phyloP scores from a whole-genome alignment of 53 echinoderm and acorn worm genomes.

The Hippasteria phrygiana region DNA sequence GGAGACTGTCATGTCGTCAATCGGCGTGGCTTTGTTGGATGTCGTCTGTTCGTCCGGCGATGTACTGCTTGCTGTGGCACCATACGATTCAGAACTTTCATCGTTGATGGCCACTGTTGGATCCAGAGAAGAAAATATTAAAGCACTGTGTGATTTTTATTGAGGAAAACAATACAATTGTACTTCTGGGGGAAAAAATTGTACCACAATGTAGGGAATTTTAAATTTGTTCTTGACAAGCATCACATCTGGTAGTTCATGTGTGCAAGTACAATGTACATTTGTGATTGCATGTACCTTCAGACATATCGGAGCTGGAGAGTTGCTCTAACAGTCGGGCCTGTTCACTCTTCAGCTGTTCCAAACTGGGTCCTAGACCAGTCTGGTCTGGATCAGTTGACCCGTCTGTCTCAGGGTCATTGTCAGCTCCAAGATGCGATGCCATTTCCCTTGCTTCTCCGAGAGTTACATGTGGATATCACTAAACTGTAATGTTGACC shows the following conservation, averaged over 20 bases:
- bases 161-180: not conserved
- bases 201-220: too few relatives aligned
- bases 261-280: too few relatives aligned
- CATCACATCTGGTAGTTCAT: too few relatives aligned
- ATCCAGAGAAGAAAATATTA: not conserved
- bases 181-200: not conserved
- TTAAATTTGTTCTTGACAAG: too few relatives aligned
- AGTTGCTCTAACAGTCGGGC: slow-evolving; percentile 14
- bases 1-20: not conserved
- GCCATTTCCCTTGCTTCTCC: not conserved
- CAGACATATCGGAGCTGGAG: not conserved
- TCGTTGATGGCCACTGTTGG: not conserved
- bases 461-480: not conserved
- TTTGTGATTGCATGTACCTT: not conserved
- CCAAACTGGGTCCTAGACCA: not conserved
- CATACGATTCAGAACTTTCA: not conserved
- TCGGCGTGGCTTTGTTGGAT: not conserved
- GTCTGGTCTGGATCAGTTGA: not conserved
- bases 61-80: not conserved
- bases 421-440: not conserved
- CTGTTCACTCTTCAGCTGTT: slow-evolving; percentile 25
- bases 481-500: too few relatives aligned
- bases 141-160: not conserved
- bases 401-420: not conserved
- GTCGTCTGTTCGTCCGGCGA: not conserved